Evolutionary conservation across 2,888 invertebrate species (phyloP), one percentile per base, ranked within the genome.

Genomic region (Apamea monoglypha): DNA sequence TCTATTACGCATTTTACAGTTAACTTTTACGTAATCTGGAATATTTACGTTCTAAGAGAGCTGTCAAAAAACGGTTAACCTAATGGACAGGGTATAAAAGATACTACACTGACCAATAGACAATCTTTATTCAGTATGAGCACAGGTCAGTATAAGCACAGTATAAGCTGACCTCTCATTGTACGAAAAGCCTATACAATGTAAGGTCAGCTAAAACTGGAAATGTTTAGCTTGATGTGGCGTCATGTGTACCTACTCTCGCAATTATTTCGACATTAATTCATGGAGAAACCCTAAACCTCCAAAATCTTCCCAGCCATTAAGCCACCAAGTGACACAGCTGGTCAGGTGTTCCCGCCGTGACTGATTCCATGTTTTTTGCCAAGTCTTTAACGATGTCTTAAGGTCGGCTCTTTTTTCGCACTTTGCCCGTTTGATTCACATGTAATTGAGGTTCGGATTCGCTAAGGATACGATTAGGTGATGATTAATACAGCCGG

Each of bases 401-500:
- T 95, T 94, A 93, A 91, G 91, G 90, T 90, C 85, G 89, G 89
- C 87, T 88, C 90, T 95, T 95, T 95, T 96, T 95, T 94, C 93
- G 93, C 93, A 93, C 91, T 93, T 93, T 93, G 88, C 89, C 91
- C 94, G 93, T 94, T 96, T 95, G 94, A 95, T 95, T 93, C 93
- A 93, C 89, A 92, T 93, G 94, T 96, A 96, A 96, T 96, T 96
- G 96, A 95, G 96, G 96, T 93, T 84, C 93, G 87, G 88, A 96
- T 96, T 96, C 95, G 95, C 94, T 95, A 96, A 96, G 95, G 95
- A 96, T 96, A 94, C 96, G 95, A 96, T 96, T 96, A 96, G 93
- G 91, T 84, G 89, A 91, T 96, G 96, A 96, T 96, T 96, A 95
- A 96, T 96, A 94, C 90, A 91, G 88, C 85, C 90, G 91, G 89